Evolutionary conservation across 2,888 invertebrate genomes (phyloP), one percentile per base, ranked within the genome.

Genomic region (Phasia obesa): DNA sequence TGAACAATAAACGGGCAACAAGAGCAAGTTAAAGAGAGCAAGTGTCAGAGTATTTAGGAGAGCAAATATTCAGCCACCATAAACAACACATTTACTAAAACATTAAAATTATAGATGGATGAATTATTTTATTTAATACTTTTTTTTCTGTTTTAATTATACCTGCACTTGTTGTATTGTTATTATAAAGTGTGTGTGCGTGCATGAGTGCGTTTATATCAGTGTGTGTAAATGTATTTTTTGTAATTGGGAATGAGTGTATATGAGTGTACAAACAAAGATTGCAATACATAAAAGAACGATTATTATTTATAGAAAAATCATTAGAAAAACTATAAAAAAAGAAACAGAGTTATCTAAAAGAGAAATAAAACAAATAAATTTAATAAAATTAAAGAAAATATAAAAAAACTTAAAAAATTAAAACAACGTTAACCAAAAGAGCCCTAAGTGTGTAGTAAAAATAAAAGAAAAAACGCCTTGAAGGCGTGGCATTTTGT

Each of bases 161-260:
- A 79, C 65, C 65, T 79, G 59, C 65, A 79, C 78, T 79, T 79
- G 71, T 71, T 78, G 73, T 73, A 53, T 51, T 79, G n/a, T 60
- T 47, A 55, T 60, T 38, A 25, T 53, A 59, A 6, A 9, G 21
- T 49, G 21, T 49, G 49, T 23, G 25, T 69, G 51, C 5, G 21
- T 49, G 21, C 38, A 35, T 23, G 25, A 62, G 51, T 59, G 31
- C 15, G 42, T 35, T 19, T 25, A 13, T n/a, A 6, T 47, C 23
- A 13, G 13, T 47, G 25, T 53, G 21, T 69, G 13, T 25, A 15
- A 0, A 1, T 59, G 38, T 15, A 2, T 49, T 53, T 57, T 59
- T 27, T 27, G 23, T 21, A 44, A 15, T 47, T 71, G 42, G 2
- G 49, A 71, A 55, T 57, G 17, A 51, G 21, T 27, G 25, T 78